Conservation (phyloP, 1,140 invertebrate genomes). For the Planococcus citri region DNA sequence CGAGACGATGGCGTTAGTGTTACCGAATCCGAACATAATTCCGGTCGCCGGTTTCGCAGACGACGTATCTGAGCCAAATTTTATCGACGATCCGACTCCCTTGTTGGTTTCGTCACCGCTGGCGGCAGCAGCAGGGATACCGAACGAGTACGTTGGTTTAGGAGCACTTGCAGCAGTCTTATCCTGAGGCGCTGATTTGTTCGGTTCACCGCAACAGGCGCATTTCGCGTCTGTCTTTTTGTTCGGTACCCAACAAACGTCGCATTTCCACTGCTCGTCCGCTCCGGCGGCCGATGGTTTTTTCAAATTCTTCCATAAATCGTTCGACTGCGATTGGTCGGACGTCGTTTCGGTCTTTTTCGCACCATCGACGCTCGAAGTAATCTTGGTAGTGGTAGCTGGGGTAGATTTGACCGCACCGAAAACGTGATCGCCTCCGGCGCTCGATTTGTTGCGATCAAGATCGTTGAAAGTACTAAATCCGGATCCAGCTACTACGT, state of each 20-base stretch:
- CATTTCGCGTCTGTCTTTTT: slow-evolving; percentile 22
- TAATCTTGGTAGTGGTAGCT: no score
- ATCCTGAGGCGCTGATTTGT: neutral
- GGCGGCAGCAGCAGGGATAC: neutral
- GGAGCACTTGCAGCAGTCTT: neutral
- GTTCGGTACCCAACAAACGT: slow-evolving; percentile 23
- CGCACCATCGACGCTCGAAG: no score
- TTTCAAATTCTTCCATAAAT: neutral
- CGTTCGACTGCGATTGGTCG: neutral
- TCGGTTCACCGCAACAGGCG: slow-evolving; percentile 21
- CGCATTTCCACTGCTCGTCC: slow-evolving; percentile 24
- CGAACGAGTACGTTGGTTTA: neutral
- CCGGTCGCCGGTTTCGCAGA: neutral
- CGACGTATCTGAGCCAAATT: no score
- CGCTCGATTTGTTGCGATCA: no score
- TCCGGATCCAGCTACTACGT: no score
- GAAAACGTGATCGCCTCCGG: no score
- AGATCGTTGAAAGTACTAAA: no score
- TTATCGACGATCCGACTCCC: neutral
- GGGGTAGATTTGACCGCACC: no score
- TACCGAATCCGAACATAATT: no score
- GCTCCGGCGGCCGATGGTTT: no score
- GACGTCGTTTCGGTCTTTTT: no score
- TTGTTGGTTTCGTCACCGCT: neutral
- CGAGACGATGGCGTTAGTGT: no score